phyloP scores from a whole-genome alignment of 1,140 invertebrate species.

The Lasioglossum albipes region DNA sequence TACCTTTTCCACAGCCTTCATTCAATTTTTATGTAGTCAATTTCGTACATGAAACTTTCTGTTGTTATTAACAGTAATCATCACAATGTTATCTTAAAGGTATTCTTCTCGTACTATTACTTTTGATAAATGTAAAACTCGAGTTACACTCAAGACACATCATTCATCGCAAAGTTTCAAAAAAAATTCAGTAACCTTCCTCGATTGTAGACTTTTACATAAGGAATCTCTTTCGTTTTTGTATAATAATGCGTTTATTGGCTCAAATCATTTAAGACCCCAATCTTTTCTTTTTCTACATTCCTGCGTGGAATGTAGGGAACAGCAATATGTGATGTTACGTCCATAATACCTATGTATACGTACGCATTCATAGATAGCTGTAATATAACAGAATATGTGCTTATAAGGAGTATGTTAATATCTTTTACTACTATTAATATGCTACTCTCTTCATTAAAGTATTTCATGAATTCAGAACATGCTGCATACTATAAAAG shows the following conservation, averaged over 20 bases:
- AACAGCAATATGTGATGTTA: conserved; percentile 33
- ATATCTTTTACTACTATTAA: conserved; percentile 47
- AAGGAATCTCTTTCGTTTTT: conserved; percentile 11
- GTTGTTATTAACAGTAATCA: conserved; percentile 60
- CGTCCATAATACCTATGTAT: conserved; percentile 41
- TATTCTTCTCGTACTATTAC: conserved; percentile 41
- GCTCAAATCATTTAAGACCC: conserved; percentile 32
- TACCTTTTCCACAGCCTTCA: conserved; percentile 65
- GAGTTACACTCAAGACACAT: conserved; percentile 32
- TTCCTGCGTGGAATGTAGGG: conserved; percentile 20
- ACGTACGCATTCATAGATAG: conserved; percentile 40
- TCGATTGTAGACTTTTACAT: background rate
- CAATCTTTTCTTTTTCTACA: conserved; percentile 29
- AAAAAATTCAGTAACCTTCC: background rate
- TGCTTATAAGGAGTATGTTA: conserved; percentile 44
- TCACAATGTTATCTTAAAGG: conserved; percentile 60
- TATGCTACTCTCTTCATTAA: conserved; percentile 37
- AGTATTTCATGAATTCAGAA: conserved; percentile 25
- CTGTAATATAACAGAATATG: conserved; percentile 36
- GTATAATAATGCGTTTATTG: conserved; percentile 31
- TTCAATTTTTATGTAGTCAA: conserved; percentile 55
- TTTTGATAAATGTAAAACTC: conserved; percentile 15
- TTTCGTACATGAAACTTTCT: conserved; percentile 56
- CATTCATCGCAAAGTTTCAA: conserved; percentile 14
- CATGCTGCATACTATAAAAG: conserved; percentile 51